Conservation (phyloP, 2,888 invertebrate species). For the Caenorhabditis afra region DNA sequence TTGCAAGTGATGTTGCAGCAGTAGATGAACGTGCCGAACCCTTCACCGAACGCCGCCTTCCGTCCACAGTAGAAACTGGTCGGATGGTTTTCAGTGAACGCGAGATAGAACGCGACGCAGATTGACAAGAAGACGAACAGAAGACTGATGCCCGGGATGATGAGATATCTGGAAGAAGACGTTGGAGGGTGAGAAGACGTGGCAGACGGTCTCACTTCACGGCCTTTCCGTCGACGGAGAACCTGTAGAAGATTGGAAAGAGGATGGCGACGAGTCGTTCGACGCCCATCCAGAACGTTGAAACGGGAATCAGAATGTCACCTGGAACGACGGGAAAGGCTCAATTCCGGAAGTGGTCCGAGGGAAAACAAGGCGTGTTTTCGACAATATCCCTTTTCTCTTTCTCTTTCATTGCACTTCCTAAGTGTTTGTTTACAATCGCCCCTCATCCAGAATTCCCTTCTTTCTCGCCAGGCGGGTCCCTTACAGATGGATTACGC, state of each 20-base stretch:
- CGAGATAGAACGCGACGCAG: conserved; percentile 60
- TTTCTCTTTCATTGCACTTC: not conserved
- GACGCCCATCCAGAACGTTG: conserved; percentile 72
- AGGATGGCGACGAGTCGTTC: conserved; percentile 68
- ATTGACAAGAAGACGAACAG: conserved; percentile 64
- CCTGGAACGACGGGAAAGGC: conserved; percentile 40
- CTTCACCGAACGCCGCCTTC: conserved; percentile 72
- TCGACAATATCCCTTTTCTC: not conserved
- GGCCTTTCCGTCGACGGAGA: conserved; percentile 64
- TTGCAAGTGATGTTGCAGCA: conserved; percentile 69
- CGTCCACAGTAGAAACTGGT: conserved; percentile 70
- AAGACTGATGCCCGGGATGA: conserved; percentile 57
- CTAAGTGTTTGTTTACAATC: not conserved
- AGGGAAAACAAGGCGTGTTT: not conserved
- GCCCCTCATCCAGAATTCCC: no score
- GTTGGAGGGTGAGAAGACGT: not conserved
- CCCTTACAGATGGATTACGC: no score
- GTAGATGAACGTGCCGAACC: conserved; percentile 71
- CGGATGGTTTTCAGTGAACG: conserved; percentile 55
- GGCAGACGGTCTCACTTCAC: conserved; percentile 48
- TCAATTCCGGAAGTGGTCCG: not conserved
- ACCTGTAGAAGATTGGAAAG: conserved; percentile 67
- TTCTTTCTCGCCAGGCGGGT: no score
- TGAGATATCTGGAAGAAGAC: conserved; percentile 59
- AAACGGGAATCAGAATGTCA: conserved; percentile 66